Conservation (phyloP, 2,113 vertebrate genomes). For the Corythaixoides concolor region DNA sequence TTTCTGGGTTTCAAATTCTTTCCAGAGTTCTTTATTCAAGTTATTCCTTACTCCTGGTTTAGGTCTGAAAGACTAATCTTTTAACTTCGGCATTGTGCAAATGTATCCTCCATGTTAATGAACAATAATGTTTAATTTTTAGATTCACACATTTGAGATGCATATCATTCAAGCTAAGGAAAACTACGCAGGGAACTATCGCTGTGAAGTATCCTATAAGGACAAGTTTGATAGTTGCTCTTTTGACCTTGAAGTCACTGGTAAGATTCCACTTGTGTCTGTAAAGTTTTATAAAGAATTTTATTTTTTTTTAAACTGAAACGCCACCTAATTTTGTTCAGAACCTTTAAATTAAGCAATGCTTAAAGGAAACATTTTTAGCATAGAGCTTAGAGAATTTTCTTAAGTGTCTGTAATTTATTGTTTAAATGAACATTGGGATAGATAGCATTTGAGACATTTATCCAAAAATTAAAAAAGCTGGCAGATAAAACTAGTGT, state of each 20-base stretch:
- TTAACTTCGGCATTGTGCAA: background rate
- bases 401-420: background rate
- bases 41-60: background rate
- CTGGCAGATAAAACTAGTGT: background rate
- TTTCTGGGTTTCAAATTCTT: background rate
- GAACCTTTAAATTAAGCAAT: background rate
- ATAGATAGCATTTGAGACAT: background rate
- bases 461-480: background rate
- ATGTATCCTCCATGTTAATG: background rate
- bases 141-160: conserved; percentile 99
- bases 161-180: conserved; percentile 98
- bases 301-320: background rate
- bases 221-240: conserved; percentile 98
- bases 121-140: background rate
- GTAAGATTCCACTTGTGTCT: conserved; percentile 71
- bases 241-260: conserved; percentile 94
- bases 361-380: background rate
- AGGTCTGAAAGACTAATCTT: background rate
- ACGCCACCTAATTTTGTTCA: background rate
- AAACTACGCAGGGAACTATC: conserved; percentile 96
- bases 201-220: conserved; percentile 94
- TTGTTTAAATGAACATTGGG: background rate
- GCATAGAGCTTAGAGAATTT: background rate
- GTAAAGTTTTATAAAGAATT: background rate
- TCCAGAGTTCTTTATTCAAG: background rate